phyloP scores from a whole-genome alignment of 2,888 invertebrate genomes.

The Ornithoptera priamus region DNA sequence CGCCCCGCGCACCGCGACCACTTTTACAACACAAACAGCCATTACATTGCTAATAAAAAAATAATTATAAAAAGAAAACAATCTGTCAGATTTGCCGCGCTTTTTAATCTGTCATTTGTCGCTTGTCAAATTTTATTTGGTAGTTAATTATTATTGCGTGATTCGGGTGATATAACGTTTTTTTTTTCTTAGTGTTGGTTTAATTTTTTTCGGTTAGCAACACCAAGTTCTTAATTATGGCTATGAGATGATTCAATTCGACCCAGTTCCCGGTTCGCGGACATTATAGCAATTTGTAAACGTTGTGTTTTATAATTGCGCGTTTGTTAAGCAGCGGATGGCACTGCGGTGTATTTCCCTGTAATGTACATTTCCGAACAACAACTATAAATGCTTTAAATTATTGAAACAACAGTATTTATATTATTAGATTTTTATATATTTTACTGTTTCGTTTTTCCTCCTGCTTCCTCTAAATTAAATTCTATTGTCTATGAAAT shows the following conservation, averaged over 20 bases:
- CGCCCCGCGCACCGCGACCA: slow-evolving; percentile 66
- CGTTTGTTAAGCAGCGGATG: slow-evolving; percentile 26
- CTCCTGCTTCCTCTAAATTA: too few species aligned
- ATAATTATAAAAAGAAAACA: slow-evolving; percentile 37
- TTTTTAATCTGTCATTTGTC: slow-evolving; percentile 31
- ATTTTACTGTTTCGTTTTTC: too few species aligned
- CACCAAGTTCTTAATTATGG: slow-evolving; percentile 47
- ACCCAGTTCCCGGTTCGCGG: slow-evolving; percentile 47
- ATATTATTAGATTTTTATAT: too few species aligned
- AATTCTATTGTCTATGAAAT: too few species aligned
- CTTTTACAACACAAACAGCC: slow-evolving; percentile 47
- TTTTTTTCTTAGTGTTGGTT: slow-evolving; percentile 45
- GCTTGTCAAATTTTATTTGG: slow-evolving; percentile 34
- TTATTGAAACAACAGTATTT: too few species aligned
- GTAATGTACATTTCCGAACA: too few species aligned
- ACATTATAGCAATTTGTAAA: slow-evolving; percentile 60
- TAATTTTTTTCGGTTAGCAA: slow-evolving; percentile 37
- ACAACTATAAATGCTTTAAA: too few species aligned
- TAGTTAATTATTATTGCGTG: slow-evolving; percentile 28
- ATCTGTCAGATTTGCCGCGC: slow-evolving; percentile 35
- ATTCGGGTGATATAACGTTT: slow-evolving; percentile 34
- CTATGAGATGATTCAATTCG: slow-evolving; percentile 58
- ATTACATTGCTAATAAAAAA: slow-evolving; percentile 42
- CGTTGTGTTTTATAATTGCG: slow-evolving; percentile 57
- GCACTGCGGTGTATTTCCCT: too few species aligned